These are phyloP conservation scores for Hypomesus transpacificus DNA, from an alignment of 2,113 vertebrate species.

Conservation along the genomic window DNA sequence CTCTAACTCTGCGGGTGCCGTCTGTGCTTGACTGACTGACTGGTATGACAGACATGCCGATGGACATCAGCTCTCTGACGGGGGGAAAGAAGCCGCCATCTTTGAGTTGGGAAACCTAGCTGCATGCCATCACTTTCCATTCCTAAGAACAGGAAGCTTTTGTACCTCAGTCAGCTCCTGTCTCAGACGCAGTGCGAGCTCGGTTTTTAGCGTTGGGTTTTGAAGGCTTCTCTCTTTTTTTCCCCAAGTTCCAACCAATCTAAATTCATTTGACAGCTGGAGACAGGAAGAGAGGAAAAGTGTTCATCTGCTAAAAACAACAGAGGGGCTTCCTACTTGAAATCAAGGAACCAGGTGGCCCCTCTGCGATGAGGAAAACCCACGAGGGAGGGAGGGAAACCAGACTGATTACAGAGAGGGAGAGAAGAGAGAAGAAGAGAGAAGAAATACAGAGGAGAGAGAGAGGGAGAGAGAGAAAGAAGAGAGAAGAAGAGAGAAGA, in stretches of 20 bases:
- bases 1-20: constrained; percentile 17
- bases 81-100: too few species aligned
- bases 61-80: background rate
- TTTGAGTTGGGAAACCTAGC: too few species aligned
- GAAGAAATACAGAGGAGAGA: constrained; percentile 22
- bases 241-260: constrained; percentile 40
- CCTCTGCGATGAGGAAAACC: constrained; percentile 35
- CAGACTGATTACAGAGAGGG: constrained; percentile 1
- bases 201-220: too few species aligned
- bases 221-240: constrained; percentile 1
- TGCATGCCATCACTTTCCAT: too few species aligned
- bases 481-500: background rate
- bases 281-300: constrained; percentile 33
- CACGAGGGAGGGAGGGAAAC: background rate
- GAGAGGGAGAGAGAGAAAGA: constrained; percentile 38
- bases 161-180: too few species aligned
- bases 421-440: background rate
- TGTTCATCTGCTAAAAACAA: constrained; percentile 59
- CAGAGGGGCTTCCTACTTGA: constrained; percentile 36
- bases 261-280: constrained; percentile 67
- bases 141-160: too few species aligned
- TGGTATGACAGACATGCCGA: constrained; percentile 1
- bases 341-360: constrained; percentile 69
- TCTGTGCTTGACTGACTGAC: constrained; percentile 11
- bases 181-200: too few species aligned